Conservation (phyloP, 2,113 vertebrate species). For the Pedionomus torquatus region DNA sequence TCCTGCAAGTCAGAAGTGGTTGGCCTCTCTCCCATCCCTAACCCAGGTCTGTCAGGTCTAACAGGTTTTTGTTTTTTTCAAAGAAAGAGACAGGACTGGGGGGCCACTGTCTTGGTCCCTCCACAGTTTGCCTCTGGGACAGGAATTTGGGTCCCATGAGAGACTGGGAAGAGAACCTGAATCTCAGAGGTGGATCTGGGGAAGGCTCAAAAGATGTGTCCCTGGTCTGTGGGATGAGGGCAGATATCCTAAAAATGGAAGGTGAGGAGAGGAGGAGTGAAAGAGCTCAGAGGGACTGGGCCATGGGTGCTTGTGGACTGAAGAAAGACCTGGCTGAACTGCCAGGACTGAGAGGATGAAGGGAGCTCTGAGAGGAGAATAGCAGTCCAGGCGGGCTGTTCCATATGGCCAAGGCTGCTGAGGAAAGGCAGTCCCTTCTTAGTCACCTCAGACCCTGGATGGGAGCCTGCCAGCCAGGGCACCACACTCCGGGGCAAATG, state of each 20-base stretch:
- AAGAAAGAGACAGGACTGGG: neutral
- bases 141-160: neutral
- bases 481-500: neutral
- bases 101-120: neutral
- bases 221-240: neutral
- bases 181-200: neutral
- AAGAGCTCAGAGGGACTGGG: neutral
- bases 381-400: neutral
- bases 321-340: neutral
- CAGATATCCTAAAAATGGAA: neutral
- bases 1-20: neutral
- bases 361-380: neutral
- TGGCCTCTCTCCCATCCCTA: neutral
- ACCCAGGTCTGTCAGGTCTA: neutral
- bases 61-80: neutral
- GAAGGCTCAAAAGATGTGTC: neutral
- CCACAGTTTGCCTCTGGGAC: neutral
- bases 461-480: neutral
- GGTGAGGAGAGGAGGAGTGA: neutral
- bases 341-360: neutral
- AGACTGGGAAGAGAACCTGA: neutral
- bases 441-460: neutral
- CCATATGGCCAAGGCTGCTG: neutral
- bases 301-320: neutral
- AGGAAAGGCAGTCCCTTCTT: neutral